Conservation (phyloP, 1,140 invertebrate genomes). For the Bombus picipes region DNA sequence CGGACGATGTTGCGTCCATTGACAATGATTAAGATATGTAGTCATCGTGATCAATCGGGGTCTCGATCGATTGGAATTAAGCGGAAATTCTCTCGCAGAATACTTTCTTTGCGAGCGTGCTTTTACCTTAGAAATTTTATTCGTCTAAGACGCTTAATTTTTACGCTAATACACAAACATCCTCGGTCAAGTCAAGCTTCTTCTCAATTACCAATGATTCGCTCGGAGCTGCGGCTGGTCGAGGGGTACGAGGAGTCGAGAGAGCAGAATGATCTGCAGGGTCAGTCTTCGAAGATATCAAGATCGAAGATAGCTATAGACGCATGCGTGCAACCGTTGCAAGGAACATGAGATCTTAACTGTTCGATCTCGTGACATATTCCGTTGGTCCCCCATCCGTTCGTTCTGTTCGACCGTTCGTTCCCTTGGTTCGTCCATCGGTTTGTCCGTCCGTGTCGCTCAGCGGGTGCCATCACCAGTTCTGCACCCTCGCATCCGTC, state of each 20-base stretch:
- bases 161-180: too few species aligned
- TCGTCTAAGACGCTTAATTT: too few species aligned
- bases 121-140: too few species aligned
- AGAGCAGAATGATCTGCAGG: constrained; percentile 67
- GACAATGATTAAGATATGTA: background rate
- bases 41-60: background rate
- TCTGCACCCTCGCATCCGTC: constrained; percentile 79
- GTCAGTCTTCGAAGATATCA: constrained; percentile 67
- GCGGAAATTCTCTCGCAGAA: background rate
- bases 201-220: constrained; percentile 28
- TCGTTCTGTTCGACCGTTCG: constrained; percentile 25
- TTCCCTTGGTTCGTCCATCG: constrained; percentile 57
- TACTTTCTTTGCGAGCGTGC: background rate
- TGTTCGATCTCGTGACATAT: constrained; percentile 75
- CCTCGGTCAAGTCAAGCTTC: background rate
- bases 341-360: constrained; percentile 78
- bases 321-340: constrained; percentile 67
- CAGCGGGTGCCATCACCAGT: constrained; percentile 79
- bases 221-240: background rate
- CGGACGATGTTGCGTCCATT: background rate
- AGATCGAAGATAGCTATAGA: constrained; percentile 74
- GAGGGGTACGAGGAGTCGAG: constrained; percentile 53
- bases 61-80: background rate
- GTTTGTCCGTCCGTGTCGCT: constrained; percentile 74
- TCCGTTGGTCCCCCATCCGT: constrained; percentile 67